phyloP scores from a whole-genome alignment of 2,113 vertebrate genomes.

The Nothoprocta pentlandii region DNA sequence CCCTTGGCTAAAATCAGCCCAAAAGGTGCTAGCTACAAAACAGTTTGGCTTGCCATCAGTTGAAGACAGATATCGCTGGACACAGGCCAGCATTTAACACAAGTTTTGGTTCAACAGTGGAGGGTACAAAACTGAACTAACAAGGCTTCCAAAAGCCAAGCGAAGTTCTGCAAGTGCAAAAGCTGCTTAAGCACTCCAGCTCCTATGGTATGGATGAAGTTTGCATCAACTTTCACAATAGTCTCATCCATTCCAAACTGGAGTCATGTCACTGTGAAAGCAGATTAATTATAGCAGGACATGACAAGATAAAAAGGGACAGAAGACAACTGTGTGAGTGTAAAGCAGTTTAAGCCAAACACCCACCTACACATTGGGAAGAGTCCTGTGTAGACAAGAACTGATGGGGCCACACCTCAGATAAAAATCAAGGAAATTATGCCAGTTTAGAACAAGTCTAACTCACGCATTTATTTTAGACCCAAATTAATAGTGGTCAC shows the following conservation, averaged over 20 bases:
- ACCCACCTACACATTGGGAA: background rate
- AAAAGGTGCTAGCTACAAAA: background rate
- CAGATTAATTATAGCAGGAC: background rate
- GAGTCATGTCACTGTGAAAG: background rate
- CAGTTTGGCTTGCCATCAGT: background rate
- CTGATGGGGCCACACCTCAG: background rate
- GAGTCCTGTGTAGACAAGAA: background rate
- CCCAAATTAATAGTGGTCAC: background rate
- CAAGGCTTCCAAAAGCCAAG: accelerated
- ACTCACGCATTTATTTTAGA: background rate
- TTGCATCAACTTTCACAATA: background rate
- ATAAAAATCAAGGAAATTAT: background rate
- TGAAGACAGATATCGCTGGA: background rate
- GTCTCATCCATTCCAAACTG: background rate
- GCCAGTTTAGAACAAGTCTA: background rate
- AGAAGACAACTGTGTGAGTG: background rate
- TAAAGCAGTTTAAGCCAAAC: background rate
- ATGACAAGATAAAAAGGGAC: background rate
- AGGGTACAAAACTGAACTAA: background rate
- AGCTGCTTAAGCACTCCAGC: background rate
- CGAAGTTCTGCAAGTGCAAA: background rate
- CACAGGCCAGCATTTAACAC: background rate
- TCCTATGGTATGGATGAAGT: background rate
- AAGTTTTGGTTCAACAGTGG: background rate
- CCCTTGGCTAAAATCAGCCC: background rate